A percentile compares a stretch with the other conserved stretches of the same genome.
These are phyloP conservation scores for Crax fasciolata DNA, from an alignment of 2,797 vertebrate species.

Conservation along the genomic window DNA sequence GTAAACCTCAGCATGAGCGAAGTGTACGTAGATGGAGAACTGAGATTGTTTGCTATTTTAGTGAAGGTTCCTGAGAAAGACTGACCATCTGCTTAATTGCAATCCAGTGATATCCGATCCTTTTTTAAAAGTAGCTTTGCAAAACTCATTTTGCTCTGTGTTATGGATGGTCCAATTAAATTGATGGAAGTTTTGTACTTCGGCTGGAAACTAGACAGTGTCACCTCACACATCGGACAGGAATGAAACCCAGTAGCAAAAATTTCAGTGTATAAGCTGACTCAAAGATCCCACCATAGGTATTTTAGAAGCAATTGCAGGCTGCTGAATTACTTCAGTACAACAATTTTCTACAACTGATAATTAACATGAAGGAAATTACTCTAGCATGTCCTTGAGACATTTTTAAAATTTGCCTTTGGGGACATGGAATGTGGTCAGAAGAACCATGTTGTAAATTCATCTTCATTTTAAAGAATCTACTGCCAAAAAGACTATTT, in stretches of 20 bases:
- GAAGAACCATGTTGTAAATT: slow-evolving; percentile 1
- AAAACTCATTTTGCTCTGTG: not conserved
- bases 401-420: not conserved
- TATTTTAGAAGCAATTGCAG: not conserved
- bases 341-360: not conserved
- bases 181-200: not conserved
- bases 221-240: not conserved
- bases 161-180: not conserved
- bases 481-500: not conserved
- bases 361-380: slow-evolving; percentile 31
- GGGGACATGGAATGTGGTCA: not conserved
- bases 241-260: not conserved
- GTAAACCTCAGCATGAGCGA: not conserved
- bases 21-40: not conserved
- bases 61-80: not conserved
- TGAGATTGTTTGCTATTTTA: rapidly evolving
- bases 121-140: not conserved
- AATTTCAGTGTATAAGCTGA: not conserved
- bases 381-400: not conserved
- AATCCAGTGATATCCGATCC: not conserved
- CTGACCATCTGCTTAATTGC: not conserved
- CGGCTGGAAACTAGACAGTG: not conserved
- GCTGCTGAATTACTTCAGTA: not conserved
- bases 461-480: not conserved
- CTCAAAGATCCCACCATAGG: not conserved